Percentiles rank a stretch among this genome's conserved stretches.
These are phyloP conservation scores for Ptychodera flava DNA, from an alignment of 35 echinoderm and acorn worm species.

Conservation along the genomic window DNA sequence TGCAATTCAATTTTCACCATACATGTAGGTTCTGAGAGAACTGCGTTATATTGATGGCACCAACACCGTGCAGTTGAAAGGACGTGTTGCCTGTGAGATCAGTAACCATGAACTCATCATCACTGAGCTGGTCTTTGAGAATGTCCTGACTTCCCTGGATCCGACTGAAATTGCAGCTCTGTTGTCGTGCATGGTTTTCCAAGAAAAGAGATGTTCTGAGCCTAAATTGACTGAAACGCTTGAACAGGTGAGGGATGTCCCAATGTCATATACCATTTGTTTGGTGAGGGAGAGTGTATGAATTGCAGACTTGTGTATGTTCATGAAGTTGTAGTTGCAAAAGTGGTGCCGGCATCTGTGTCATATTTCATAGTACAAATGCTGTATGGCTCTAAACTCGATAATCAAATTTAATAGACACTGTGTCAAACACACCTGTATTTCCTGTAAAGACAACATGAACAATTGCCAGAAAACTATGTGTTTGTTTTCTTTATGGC, in stretches of 20 bases:
- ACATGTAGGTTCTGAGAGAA: conserved; percentile 61
- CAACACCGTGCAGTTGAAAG: conserved; percentile 81
- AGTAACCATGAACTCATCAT: conserved; percentile 93
- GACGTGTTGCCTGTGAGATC: conserved; percentile 87
- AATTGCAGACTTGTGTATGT: background rate
- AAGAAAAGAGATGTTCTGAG: conserved; percentile 75
- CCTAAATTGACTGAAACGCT: conserved; percentile 70
- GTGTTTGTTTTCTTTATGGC: no score
- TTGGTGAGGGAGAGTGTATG: background rate
- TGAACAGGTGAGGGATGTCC: conserved; percentile 43
- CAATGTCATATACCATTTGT: background rate
- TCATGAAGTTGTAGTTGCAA: background rate
- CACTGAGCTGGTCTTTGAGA: conserved; percentile 86
- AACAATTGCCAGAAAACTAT: no score
- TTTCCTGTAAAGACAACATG: no score
- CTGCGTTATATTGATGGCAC: conserved; percentile 57
- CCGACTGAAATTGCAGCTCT: conserved; percentile 80
- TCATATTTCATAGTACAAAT: no score
- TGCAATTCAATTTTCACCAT: no score
- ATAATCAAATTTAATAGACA: no score
- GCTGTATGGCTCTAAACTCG: no score
- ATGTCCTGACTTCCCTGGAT: conserved; percentile 58
- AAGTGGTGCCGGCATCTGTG: no score
- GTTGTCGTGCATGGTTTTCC: conserved; percentile 94
- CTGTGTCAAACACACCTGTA: no score